Evolutionary conservation across 2,113 vertebrate species (phyloP).

Genomic region (Struthidea cinerea): DNA sequence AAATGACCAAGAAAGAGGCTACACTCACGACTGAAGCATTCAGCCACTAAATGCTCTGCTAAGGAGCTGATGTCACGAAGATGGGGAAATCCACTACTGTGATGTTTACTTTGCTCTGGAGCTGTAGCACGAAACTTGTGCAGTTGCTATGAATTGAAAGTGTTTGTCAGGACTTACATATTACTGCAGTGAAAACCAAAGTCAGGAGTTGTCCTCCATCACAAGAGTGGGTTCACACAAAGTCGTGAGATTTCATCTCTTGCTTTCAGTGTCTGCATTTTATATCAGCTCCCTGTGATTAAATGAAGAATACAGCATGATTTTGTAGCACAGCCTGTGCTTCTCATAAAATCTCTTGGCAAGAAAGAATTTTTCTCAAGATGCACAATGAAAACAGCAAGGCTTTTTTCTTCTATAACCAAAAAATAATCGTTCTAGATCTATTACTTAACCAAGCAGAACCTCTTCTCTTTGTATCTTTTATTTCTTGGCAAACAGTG

Average conservation of each 20-base stretch:
- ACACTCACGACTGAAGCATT: neutral
- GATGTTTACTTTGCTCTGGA: neutral
- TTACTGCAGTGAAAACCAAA: neutral
- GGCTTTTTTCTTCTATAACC: conserved; percentile 3
- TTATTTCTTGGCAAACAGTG: neutral
- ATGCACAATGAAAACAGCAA: neutral
- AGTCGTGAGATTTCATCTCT: neutral
- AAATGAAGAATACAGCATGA: neutral
- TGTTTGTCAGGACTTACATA: neutral
- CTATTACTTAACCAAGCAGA: neutral
- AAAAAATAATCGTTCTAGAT: neutral
- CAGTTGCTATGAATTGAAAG: neutral
- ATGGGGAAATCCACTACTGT: neutral
- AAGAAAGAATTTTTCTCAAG: neutral
- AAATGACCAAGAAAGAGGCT: neutral
- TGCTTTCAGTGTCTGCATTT: neutral
- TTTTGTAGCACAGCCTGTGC: neutral
- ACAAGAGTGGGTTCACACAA: neutral
- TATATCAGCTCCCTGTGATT: neutral
- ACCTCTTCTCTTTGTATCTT: neutral
- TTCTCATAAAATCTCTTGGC: neutral
- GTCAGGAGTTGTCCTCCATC: neutral
- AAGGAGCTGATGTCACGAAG: neutral
- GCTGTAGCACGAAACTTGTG: neutral
- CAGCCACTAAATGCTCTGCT: neutral